Evolutionary conservation across 2,888 invertebrate genomes (phyloP).

Genomic region (Athalia cordata): DNA sequence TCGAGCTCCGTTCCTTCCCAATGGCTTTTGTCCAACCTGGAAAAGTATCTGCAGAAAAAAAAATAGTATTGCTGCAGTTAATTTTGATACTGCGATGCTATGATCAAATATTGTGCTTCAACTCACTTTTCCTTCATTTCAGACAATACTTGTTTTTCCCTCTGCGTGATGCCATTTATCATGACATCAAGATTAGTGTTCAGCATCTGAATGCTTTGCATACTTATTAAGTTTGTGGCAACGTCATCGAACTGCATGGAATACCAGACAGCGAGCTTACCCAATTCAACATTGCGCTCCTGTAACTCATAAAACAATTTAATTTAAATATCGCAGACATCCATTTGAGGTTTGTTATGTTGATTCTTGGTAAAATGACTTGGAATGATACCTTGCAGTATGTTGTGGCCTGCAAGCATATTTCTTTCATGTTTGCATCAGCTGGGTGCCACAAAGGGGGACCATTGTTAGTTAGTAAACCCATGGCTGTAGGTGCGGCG

Average conservation of each 20-base stretch:
- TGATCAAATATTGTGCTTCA: background rate
- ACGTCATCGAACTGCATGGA: conserved; percentile 78
- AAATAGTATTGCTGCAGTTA: background rate
- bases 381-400: conserved; percentile 79
- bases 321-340: too few relatives aligned
- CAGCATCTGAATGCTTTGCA: conserved; percentile 81
- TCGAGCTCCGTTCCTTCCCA: conserved; percentile 83
- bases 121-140: conserved; percentile 79
- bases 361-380: background rate
- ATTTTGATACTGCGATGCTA: conserved; percentile 1
- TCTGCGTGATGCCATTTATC: conserved; percentile 79
- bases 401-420: conserved; percentile 79
- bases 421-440: conserved; percentile 77
- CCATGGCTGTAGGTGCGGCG: conserved; percentile 89
- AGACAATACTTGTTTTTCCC: conserved; percentile 79
- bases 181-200: conserved; percentile 80
- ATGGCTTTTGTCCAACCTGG: conserved; percentile 73
- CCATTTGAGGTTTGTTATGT: too few relatives aligned
- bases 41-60: conserved; percentile 72
- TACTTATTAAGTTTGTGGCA: conserved; percentile 85
- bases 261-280: conserved; percentile 83
- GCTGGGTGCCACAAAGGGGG: conserved; percentile 91
- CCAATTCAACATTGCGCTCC: conserved; percentile 80
- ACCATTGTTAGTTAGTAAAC: conserved; percentile 84
- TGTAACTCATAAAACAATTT: conserved; percentile 57